phyloP scores from a whole-genome alignment of 2,888 invertebrate genomes.

The Glomeris marginata region DNA sequence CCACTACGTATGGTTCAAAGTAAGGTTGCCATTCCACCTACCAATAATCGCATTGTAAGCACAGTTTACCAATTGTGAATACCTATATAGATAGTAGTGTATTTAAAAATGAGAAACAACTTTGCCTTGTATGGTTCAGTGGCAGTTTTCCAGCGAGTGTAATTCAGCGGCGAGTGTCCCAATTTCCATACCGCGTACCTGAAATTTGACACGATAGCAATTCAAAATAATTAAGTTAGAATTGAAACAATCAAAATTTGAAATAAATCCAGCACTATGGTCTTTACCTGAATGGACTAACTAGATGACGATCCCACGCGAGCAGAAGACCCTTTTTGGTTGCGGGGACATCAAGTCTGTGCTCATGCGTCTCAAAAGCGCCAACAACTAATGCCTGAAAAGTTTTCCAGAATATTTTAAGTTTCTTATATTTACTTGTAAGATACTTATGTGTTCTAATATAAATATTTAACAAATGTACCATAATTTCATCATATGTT shows the following conservation, averaged over 20 bases:
- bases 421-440: too few relatives aligned
- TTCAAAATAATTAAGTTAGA: too few relatives aligned
- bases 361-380: conserved; percentile 78
- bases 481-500: too few relatives aligned
- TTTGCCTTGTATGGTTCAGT: conserved; percentile 25
- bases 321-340: conserved; percentile 37
- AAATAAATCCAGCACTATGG: background rate
- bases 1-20: conserved; percentile 34
- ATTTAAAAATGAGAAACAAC: too few relatives aligned
- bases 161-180: conserved; percentile 32
- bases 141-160: conserved; percentile 30
- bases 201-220: too few relatives aligned
- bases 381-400: conserved; percentile 60
- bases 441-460: too few relatives aligned
- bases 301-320: conserved; percentile 4
- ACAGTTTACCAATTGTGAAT: too few relatives aligned
- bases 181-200: conserved; percentile 32
- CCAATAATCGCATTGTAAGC: too few relatives aligned
- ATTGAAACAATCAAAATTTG: background rate
- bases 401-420: too few relatives aligned
- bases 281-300: conserved; percentile 6
- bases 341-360: conserved; percentile 58
- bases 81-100: too few relatives aligned
- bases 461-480: too few relatives aligned
- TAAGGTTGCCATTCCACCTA: conserved; percentile 30